Conservation (phyloP, 2,113 vertebrate genomes). For the Axis porcinus region DNA sequence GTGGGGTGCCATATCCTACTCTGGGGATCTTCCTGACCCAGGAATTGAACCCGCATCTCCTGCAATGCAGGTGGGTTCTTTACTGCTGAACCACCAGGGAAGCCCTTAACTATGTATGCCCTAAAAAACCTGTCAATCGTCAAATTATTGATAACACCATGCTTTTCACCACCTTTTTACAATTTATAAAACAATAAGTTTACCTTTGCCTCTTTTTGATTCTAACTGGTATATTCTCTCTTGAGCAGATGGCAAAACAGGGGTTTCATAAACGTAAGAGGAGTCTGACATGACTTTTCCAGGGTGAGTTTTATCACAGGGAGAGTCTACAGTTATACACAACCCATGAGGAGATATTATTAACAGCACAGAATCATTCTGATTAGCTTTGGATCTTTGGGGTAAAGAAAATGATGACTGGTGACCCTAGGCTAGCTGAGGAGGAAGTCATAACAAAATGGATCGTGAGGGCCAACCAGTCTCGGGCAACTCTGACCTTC, state of each 20-base stretch:
- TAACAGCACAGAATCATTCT: neutral
- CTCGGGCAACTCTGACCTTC: neutral
- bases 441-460: neutral
- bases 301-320: neutral
- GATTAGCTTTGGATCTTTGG: neutral
- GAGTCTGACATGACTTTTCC: neutral
- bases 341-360: neutral
- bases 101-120: neutral
- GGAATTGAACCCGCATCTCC: neutral
- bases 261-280: neutral
- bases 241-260: neutral
- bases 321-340: neutral
- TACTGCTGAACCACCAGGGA: neutral
- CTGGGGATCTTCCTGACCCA: neutral
- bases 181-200: neutral
- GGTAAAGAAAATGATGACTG: neutral
- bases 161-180: neutral
- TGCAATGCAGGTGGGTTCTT: neutral
- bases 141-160: neutral
- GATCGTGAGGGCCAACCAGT: neutral
- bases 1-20: neutral
- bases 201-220: neutral
- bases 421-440: neutral
- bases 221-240: neutral
- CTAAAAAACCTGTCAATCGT: neutral